phyloP scores from a whole-genome alignment of 2,888 invertebrate species.

The Limnephilus marmoratus region DNA sequence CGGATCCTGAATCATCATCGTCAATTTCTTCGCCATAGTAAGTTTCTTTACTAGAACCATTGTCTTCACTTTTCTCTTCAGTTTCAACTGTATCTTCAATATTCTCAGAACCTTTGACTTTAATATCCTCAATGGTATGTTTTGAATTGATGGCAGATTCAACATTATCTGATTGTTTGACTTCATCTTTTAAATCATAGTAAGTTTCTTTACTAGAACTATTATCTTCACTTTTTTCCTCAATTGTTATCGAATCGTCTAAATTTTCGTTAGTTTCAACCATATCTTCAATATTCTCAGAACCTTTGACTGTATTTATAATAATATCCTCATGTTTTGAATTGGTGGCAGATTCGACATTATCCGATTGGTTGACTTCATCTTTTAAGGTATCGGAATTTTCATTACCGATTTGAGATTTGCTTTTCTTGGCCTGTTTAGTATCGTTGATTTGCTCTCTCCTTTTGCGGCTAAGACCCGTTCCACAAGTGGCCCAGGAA shows the following conservation, averaged over 20 bases:
- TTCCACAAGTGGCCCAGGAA: slow-evolving; percentile 94
- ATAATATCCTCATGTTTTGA: background rate
- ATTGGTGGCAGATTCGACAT: background rate
- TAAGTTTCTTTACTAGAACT: too few species aligned
- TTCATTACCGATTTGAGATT: background rate
- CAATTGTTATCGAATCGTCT: too few species aligned
- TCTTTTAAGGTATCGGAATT: slow-evolving; percentile 30
- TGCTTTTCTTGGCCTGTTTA: slow-evolving; percentile 51
- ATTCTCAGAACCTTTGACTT: background rate
- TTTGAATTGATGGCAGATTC: background rate
- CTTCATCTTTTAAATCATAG: background rate
- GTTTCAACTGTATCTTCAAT: background rate
- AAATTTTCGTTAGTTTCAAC: background rate
- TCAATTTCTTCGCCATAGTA: background rate
- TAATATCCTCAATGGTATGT: background rate
- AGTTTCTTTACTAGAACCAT: background rate
- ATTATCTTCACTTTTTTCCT: too few species aligned
- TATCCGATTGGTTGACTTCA: background rate
- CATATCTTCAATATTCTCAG: background rate
- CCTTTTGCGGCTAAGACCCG: slow-evolving; percentile 78
- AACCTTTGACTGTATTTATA: background rate
- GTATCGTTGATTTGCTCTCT: slow-evolving; percentile 68
- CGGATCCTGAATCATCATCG: background rate
- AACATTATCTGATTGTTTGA: background rate
- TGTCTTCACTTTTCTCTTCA: background rate